Conservation (phyloP, 2,888 invertebrate genomes). For the Ferrisia virgata region DNA sequence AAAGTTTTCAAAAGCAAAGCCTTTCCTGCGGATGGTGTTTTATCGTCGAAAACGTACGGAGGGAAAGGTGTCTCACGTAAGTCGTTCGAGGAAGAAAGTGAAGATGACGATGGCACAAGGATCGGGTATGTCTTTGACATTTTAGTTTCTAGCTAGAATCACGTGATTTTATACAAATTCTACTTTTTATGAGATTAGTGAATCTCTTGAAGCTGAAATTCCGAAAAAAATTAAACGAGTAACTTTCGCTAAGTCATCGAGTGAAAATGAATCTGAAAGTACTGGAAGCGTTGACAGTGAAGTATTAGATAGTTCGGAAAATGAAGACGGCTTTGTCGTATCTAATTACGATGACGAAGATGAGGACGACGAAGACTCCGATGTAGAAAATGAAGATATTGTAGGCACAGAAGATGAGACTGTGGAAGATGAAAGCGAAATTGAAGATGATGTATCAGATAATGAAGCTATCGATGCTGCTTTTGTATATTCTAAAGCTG, state of each 20-base stretch:
- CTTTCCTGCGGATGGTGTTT: neutral
- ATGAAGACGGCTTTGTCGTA: neutral
- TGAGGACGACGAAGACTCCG: conserved; percentile 41
- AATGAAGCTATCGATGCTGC: conserved; percentile 19
- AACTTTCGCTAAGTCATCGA: neutral
- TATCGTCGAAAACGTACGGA: neutral
- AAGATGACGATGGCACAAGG: conserved; percentile 35
- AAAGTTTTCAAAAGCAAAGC: neutral
- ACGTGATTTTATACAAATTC: neutral
- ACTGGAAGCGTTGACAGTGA: conserved; percentile 5
- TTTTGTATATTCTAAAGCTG: conserved; percentile 3
- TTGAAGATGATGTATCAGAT: conserved; percentile 40
- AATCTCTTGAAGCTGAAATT: neutral
- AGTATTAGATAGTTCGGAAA: neutral
- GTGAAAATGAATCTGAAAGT: neutral
- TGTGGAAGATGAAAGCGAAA: conserved; percentile 31
- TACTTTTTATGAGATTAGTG: neutral
- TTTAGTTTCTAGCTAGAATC: neutral
- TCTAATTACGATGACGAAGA: conserved; percentile 48
- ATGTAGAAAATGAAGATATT: neutral
- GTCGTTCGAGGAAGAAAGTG: neutral
- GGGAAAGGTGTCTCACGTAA: conserved; percentile 22
- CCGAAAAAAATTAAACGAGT: neutral
- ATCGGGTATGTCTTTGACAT: neutral
- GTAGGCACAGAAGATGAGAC: conserved; percentile 33